Conservation (phyloP, 2,113 vertebrate species). For the Zonotrichia leucophrys region DNA sequence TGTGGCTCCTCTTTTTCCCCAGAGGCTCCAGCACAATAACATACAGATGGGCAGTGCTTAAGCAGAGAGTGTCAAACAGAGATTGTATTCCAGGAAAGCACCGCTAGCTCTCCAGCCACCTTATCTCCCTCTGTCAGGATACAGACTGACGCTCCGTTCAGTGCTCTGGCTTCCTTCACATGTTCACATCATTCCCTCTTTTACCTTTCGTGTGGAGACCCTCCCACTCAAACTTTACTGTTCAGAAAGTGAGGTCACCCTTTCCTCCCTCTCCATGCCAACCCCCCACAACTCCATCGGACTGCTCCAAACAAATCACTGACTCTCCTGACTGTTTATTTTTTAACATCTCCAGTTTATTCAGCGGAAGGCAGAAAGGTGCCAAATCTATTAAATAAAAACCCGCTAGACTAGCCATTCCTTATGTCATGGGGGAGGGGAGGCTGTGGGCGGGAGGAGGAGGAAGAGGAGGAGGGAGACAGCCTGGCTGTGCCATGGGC, state of each 20-base stretch:
- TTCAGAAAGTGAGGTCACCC: conserved; percentile 38
- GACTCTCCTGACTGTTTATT: background rate
- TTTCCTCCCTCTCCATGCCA: background rate
- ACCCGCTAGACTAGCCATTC: accelerated
- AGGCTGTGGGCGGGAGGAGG: background rate
- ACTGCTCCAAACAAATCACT: background rate
- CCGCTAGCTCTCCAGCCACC: conserved; percentile 53
- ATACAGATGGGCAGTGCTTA: conserved; percentile 64
- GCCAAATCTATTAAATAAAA: background rate
- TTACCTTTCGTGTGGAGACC: conserved; percentile 70
- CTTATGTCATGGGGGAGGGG: conserved; percentile 7
- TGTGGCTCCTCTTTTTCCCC: conserved; percentile 64
- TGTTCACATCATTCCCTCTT: conserved; percentile 71
- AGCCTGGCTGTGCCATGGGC: conserved; percentile 5
- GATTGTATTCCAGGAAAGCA: conserved; percentile 60
- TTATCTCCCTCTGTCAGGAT: conserved; percentile 69
- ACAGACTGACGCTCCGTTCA: conserved; percentile 34
- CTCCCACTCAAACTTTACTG: conserved; percentile 67
- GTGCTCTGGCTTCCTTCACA: conserved; percentile 69
- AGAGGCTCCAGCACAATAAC: conserved; percentile 67
- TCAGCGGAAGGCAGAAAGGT: conserved; percentile 15
- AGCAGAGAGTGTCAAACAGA: conserved; percentile 67
- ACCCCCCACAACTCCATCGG: background rate
- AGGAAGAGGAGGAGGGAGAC: background rate
- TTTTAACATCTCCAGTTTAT: conserved; percentile 22